Evolutionary conservation across 2,113 vertebrate genomes (phyloP), one percentile per base, ranked within the genome.

Genomic region (Hirundichthys speculiger): DNA sequence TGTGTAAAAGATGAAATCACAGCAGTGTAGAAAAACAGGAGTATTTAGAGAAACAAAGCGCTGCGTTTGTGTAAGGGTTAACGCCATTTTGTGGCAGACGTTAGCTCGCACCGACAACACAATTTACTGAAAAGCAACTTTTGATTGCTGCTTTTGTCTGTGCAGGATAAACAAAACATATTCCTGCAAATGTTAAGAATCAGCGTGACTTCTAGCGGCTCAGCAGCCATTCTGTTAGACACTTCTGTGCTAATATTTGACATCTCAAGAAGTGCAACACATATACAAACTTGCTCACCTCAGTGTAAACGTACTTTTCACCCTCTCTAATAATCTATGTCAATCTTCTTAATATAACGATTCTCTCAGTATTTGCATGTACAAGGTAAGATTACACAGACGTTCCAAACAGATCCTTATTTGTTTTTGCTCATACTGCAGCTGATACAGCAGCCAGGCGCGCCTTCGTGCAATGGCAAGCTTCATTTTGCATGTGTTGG

Each of bases 401-500:
- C 13, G 24, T 39, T 21, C 21, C 30, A 13, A 21, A 42, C 48
- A 48, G 13, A 59, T 34, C 38, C 25, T 19, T 61, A 13, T 66
- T 46, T 54, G n/a, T 58, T 20, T 72, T 56, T 70, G 66, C 40
- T 69, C 49, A n/a, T 1, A 12, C 52, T 46, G 1, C 0, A 1
- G 43, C 66, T 57, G 39, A 34, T 34, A 10, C 25, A 64, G 61
- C 20, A 49, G 42, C 38, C 42, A 10, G 60, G 27, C 19, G 1
- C 27, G 72, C 50, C 58, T 47, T 24, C 0, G 3, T 14, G 42
- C 40, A 74, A 63, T 22, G 77, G 43, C 65, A 79, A 19, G 8
- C 61, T 25, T 77, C 68, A 48, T 74, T 80, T 63, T 54, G n/a
- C 64, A 24, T 60, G 51, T 46, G 73, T 64, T 51, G 38, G 61